Percentiles rank a stretch among this genome's conserved stretches.
Evolutionary conservation across 1,140 invertebrate species (phyloP).

Genomic region (Protaetia brevitarsis): DNA sequence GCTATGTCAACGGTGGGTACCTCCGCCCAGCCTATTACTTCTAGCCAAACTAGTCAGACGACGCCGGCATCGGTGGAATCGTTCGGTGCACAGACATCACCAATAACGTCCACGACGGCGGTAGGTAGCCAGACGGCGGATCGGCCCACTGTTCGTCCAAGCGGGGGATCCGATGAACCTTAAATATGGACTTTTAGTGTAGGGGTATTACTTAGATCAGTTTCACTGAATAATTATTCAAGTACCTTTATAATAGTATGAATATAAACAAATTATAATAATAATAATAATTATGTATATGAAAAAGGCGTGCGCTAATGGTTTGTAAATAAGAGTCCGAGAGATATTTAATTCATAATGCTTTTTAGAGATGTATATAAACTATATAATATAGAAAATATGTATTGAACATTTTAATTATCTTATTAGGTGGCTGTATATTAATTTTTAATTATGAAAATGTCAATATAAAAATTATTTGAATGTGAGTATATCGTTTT

Average conservation of each 20-base stretch:
- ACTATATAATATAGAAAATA: constrained; percentile 6
- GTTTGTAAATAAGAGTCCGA: constrained; percentile 17
- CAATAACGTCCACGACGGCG: constrained; percentile 42
- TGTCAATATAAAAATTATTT: constrained; percentile 20
- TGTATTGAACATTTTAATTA: constrained; percentile 15
- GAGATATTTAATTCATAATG: constrained; percentile 1
- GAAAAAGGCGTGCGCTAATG: neutral
- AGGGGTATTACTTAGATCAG: neutral
- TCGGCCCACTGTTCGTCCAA: constrained; percentile 28
- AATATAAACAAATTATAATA: neutral
- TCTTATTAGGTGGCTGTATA: constrained; percentile 25
- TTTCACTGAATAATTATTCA: constrained; percentile 4
- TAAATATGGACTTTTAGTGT: constrained; percentile 20
- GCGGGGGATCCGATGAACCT: constrained; percentile 42
- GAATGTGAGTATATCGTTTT: constrained; percentile 9
- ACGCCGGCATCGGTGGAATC: constrained; percentile 50
- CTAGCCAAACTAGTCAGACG: constrained; percentile 47
- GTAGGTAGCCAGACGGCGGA: constrained; percentile 49
- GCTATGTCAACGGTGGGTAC: constrained; percentile 42
- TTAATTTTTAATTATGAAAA: constrained; percentile 19
- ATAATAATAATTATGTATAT: neutral
- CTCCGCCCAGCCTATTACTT: constrained; percentile 42
- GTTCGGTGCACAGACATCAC: constrained; percentile 45
- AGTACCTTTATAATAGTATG: neutral
- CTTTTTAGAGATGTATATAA: constrained; percentile 22